phyloP scores from a whole-genome alignment of 92 coral and sea anemone genomes.

The Bergia sp. region DNA sequence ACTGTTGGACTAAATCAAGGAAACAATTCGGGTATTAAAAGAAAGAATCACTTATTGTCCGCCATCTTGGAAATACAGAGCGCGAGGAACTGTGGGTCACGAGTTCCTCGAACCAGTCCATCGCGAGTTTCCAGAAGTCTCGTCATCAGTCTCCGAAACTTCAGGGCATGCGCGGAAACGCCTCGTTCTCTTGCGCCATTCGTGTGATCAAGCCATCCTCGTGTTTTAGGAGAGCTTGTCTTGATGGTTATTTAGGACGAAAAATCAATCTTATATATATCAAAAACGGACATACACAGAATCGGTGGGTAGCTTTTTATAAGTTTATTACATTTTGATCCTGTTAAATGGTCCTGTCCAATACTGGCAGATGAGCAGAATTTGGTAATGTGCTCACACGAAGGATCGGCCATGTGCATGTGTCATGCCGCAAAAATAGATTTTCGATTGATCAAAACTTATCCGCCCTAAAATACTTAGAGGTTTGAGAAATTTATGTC shows the following conservation, averaged over 20 bases:
- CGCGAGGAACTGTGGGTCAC: conserved; percentile 7
- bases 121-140: neutral
- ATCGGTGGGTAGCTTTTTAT: conserved; percentile 53
- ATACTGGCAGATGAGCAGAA: conserved; percentile 8
- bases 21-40: neutral
- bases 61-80: conserved; percentile 18
- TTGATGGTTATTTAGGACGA: conserved; percentile 86
- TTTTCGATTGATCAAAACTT: conserved; percentile 49
- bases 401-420: conserved; percentile 37
- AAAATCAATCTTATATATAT: conserved; percentile 39
- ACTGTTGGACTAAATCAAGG: neutral
- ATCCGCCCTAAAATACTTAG: neutral
- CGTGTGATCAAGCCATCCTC: conserved; percentile 92
- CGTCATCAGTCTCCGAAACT: conserved; percentile 33
- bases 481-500: neutral
- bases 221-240: conserved; percentile 74
- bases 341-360: neutral
- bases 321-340: neutral
- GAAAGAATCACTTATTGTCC: neutral
- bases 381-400: conserved; percentile 14
- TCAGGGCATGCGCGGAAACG: conserved; percentile 77
- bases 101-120: conserved; percentile 17
- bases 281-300: conserved; percentile 37
- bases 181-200: conserved; percentile 81
- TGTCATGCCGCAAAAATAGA: conserved; percentile 70